These are phyloP conservation scores for Lampris megalopsis DNA, from an alignment of 2,113 vertebrate genomes.

Conservation along the genomic window DNA sequence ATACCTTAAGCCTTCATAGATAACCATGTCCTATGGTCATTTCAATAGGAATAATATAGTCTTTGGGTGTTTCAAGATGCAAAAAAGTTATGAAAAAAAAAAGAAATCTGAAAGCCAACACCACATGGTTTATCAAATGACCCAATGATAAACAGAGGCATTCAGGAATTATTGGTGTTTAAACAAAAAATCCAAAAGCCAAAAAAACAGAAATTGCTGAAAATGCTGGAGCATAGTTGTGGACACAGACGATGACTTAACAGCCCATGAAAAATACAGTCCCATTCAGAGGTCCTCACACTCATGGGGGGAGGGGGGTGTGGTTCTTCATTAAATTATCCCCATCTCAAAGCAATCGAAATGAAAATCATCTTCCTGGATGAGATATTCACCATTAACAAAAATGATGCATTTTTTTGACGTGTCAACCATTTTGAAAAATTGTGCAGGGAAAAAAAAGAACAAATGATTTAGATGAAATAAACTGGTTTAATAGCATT, in stretches of 20 bases:
- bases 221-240: slow-evolving; percentile 47
- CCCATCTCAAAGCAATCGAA: background rate
- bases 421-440: background rate
- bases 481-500: background rate
- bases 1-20: slow-evolving; percentile 27
- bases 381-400: background rate
- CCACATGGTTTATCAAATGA: slow-evolving; percentile 45
- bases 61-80: slow-evolving; percentile 50
- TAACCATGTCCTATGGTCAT: slow-evolving; percentile 23
- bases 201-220: slow-evolving; percentile 15
- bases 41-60: slow-evolving; percentile 41
- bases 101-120: slow-evolving; percentile 41
- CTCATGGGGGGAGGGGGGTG: background rate
- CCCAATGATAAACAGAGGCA: slow-evolving; percentile 42
- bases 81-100: slow-evolving; percentile 51
- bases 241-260: slow-evolving; percentile 42
- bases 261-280: slow-evolving; percentile 43
- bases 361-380: slow-evolving; percentile 29
- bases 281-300: slow-evolving; percentile 22
- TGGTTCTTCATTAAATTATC: slow-evolving; percentile 17
- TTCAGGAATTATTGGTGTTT: slow-evolving; percentile 16
- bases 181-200: background rate
- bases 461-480: too few relatives aligned
- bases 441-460: too few relatives aligned
- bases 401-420: background rate